Evolutionary conservation across 2,113 vertebrate genomes (phyloP).

Genomic region (Fregetta grallaria): DNA sequence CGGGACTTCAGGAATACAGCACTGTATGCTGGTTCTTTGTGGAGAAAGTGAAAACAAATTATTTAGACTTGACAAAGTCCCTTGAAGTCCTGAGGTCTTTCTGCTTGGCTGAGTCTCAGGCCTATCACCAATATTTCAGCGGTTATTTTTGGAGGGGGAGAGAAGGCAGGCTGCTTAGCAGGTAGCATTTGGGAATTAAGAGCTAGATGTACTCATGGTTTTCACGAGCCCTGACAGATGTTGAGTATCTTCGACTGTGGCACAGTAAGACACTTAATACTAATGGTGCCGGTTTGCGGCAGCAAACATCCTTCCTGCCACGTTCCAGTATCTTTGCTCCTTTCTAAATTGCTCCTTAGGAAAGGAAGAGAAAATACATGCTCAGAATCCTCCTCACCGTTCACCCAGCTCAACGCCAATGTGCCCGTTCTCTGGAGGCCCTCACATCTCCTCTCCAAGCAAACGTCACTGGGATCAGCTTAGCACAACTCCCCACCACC

Average conservation of each 20-base stretch:
- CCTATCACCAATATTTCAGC: neutral
- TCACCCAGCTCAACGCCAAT: rapidly evolving
- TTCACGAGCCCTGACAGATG: neutral
- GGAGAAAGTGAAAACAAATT: conserved; percentile 16
- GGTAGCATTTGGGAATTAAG: neutral
- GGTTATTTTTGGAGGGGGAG: neutral
- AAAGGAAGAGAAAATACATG: neutral
- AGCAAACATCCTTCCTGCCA: neutral
- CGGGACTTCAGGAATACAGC: neutral
- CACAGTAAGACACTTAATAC: neutral
- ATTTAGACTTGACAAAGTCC: conserved; percentile 29
- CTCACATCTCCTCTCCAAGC: neutral
- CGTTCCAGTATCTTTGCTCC: neutral
- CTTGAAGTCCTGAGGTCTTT: conserved; percentile 31
- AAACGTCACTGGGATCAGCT: neutral
- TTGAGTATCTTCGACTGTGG: neutral
- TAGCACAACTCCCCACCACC: neutral
- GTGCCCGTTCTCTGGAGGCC: neutral
- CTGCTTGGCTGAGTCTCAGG: conserved; percentile 18
- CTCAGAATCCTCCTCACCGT: neutral
- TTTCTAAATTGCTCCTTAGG: neutral
- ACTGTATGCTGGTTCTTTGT: neutral
- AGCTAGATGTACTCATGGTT: conserved; percentile 5
- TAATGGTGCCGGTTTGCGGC: neutral
- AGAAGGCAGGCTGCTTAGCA: conserved; percentile 17